Percentiles rank a stretch among this genome's conserved stretches.
Evolutionary conservation across 2,888 invertebrate genomes (phyloP).

Genomic region (Callimorpha dominula): DNA sequence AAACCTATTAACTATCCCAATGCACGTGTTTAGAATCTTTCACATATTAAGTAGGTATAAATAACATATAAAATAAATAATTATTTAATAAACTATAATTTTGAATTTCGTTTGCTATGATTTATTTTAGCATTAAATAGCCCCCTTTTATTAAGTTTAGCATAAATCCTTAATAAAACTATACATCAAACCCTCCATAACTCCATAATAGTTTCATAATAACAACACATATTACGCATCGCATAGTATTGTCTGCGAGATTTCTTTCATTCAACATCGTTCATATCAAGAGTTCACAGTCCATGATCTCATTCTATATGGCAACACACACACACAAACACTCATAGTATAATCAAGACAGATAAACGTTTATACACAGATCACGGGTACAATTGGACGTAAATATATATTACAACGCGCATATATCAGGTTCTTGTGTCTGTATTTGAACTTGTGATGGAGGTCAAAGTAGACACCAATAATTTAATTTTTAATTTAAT

Average conservation of each 20-base stretch:
- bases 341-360: conserved; percentile 9
- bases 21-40: no score
- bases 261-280: conserved; percentile 45
- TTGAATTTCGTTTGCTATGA: no score
- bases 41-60: no score
- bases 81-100: no score
- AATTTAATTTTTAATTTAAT: no score
- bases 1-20: no score
- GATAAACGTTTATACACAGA: conserved; percentile 28
- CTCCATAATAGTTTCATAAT: not conserved
- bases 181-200: not conserved
- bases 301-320: conserved; percentile 56
- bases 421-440: conserved; percentile 32
- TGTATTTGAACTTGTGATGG: conserved; percentile 38
- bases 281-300: conserved; percentile 58
- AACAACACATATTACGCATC: conserved; percentile 15
- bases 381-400: conserved; percentile 42
- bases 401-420: conserved; percentile 41
- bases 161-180: not conserved
- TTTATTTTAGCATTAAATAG: not conserved
- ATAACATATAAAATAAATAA: no score
- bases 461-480: conserved; percentile 43
- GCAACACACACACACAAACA: conserved; percentile 28
- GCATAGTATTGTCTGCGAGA: conserved; percentile 22
- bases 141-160: not conserved